Base-by-base conservation (phyloP, 2,113 vertebrate genomes). In the Hepsetus odoe region DNA sequence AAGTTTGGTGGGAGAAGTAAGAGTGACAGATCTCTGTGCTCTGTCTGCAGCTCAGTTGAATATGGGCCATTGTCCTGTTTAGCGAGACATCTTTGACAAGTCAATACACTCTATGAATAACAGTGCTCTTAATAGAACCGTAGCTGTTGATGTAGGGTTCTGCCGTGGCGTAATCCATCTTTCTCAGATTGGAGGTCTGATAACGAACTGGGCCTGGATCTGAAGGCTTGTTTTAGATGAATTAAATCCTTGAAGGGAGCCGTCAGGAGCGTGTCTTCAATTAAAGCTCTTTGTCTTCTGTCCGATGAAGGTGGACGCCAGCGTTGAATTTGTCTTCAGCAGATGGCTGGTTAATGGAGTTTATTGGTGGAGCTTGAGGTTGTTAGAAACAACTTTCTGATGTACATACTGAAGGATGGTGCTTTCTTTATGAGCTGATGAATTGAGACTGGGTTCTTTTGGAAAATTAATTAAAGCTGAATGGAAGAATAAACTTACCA, bases 61-160 rank as follows among this genome's bases (percentile, higher is more conserved):
- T 35, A 8, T n/a, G 20, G 59, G 30, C 30, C 59, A 59, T 1
- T 16, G 26, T 2, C n/a, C n/a, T n/a, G n/a, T 18, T 5, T 30
- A 2, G 0, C 42, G 42, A 10, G n/a, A 1, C 30, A 32, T 62
- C 59, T 30, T 62, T 18, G 26, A 35, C n/a, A 9, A 35, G 30
- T 62, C 30, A 13, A 33, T 62, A 18, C 9, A 16, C 9, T 62
- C 30, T 35, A 33, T 62, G 59, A 35, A 62, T 35, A 35, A 28
- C 18, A 9, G 30, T 62, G 59, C 59, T 35, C 30, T 16, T 62
- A 62, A 62, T 33, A 62, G 30, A 33, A 62, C 32, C 9, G 30
- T 20, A 62, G 59, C 56, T 35, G 59, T 62, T 62, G 33, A 62
- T 62, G 33, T 62, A 62, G 59, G 12, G 2, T 44, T 44, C 42